Evolutionary conservation across 2,888 invertebrate genomes (phyloP), one percentile per base, ranked within the genome.

Genomic region (Pheosia tremula): DNA sequence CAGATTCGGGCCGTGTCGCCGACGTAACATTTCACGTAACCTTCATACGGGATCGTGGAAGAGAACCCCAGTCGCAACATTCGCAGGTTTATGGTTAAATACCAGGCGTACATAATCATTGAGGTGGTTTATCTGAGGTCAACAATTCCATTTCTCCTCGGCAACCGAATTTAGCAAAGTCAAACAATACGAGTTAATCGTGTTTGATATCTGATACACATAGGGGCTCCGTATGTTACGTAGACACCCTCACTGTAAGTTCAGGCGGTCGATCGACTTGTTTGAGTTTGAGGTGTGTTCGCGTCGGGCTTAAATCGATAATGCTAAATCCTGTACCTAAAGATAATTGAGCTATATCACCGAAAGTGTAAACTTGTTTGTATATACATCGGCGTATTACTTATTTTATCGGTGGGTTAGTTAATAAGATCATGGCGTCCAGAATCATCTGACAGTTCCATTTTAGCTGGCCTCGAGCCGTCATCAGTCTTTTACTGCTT

Each of bases 11-110:
- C 70, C 74, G 72, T 74, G 80, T 77, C 78, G 75, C 68, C 64
- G 59, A 43, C 64, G 8, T 50, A 37, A 85, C 79, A 78, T 82
- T 84, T 82, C 78, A 80, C 73, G 74, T 67, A 57, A 69, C 66
- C 66, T 67, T 69, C 64, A 39, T 58, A 61, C 63, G 63, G 61
- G 67, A 61, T 61, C 63, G 41, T 58, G 60, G 60, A 45, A 56
- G 38, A 55, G 11, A 38, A 60, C 64, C 53, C 59, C 60, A 45
- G 57, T 47, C 56, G 56, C 61, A 56, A 63, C 50, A 63, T 39
- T 49, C 52, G 55, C 52, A 49, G 59, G 55, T 60, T 61, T 56
- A 52, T 39, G 56, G 60, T 56, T 59, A 55, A 59, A 54, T 69
- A 71, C 68, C 55, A 71, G 64, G 71, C 59, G 59, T 63, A 56